A percentile compares a stretch with the other conserved stretches of the same genome.
Conservation (phyloP, 2,797 vertebrate genomes). For the Geotrypetes seraphini region DNA sequence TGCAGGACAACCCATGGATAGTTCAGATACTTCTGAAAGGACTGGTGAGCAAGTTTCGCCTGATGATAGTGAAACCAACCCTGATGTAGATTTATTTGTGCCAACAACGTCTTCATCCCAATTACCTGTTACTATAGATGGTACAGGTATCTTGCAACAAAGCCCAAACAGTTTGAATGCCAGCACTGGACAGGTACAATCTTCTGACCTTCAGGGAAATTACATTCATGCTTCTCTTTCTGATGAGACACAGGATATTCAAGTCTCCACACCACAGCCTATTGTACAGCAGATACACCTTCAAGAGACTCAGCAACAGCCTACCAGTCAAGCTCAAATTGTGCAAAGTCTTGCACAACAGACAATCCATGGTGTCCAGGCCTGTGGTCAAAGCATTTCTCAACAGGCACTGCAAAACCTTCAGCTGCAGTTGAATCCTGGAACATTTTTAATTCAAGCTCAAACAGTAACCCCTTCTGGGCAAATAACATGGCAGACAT, state of each 20-base stretch:
- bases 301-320: constrained; percentile 80
- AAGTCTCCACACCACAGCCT: constrained; percentile 80
- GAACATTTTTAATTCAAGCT: constrained; percentile 96
- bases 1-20: constrained; percentile 75
- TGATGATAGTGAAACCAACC: constrained; percentile 77
- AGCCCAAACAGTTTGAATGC: constrained; percentile 61
- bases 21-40: constrained; percentile 78
- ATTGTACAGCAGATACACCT: constrained; percentile 84
- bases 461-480: constrained; percentile 95
- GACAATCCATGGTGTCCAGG: constrained; percentile 65
- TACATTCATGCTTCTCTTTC: constrained; percentile 71
- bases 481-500: constrained; percentile 98
- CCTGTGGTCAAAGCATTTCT: constrained; percentile 69
- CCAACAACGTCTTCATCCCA: constrained; percentile 86
- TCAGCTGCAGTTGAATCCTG: constrained; percentile 91
- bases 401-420: constrained; percentile 84
- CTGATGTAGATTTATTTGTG: constrained; percentile 88
- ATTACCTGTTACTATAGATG: constrained; percentile 74
- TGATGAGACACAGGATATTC: constrained; percentile 78
- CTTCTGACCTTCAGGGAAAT: constrained; percentile 80
- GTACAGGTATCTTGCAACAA: constrained; percentile 82
- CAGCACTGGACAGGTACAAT: constrained; percentile 72
- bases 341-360: constrained; percentile 77
- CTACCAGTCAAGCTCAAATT: constrained; percentile 78
- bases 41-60: constrained; percentile 75